These are phyloP conservation scores for Manis javanica DNA, from an alignment of 2,797 vertebrate species.

Conservation along the genomic window DNA sequence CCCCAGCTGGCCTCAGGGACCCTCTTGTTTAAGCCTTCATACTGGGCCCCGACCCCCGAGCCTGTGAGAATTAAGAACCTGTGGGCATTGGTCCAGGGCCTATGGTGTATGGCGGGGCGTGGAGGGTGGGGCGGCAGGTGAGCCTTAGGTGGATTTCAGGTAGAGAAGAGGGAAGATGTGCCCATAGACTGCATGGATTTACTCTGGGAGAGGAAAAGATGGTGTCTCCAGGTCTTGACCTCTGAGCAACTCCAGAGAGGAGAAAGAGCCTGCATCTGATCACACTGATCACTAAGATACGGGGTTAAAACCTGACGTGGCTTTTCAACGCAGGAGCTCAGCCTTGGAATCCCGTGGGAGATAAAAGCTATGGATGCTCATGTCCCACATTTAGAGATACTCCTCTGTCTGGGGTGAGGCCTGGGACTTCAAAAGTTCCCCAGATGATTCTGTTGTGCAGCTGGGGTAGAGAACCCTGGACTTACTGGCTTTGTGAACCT, in stretches of 20 bases:
- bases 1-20: neutral
- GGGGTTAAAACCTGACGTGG: neutral
- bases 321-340: neutral
- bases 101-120: neutral
- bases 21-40: neutral
- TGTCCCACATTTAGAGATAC: neutral
- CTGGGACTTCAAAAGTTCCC: neutral
- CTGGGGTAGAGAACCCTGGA: neutral
- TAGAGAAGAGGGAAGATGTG: neutral
- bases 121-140: neutral
- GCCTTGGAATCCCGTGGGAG: neutral
- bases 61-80: slow-evolving; percentile 21
- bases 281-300: neutral
- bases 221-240: neutral
- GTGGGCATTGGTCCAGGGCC: neutral
- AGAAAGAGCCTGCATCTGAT: neutral
- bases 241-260: neutral
- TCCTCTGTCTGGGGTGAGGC: neutral
- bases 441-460: neutral
- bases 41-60: neutral
- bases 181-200: fast-evolving
- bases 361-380: neutral
- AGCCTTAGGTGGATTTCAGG: neutral
- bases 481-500: neutral
- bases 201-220: neutral